These are phyloP conservation scores for Trinorchestia longiramus DNA, from an alignment of 1,140 invertebrate genomes.

Conservation along the genomic window DNA sequence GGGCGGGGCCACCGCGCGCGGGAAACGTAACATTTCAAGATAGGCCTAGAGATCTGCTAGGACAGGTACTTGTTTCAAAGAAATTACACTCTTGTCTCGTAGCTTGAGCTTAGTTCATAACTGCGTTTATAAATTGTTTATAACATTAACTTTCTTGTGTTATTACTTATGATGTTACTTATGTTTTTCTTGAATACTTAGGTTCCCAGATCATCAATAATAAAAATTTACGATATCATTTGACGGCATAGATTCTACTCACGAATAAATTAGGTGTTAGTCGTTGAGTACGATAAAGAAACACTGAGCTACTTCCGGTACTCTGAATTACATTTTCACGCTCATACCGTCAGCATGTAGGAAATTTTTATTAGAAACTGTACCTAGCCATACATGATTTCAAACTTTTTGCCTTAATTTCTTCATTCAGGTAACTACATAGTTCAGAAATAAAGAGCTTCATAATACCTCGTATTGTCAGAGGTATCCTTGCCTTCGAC, in stretches of 20 bases:
- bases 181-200: too few relatives aligned
- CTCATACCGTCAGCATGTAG: neutral
- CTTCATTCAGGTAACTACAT: too few relatives aligned
- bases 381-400: neutral
- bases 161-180: too few relatives aligned
- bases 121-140: too few relatives aligned
- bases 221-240: neutral
- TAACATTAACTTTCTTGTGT: too few relatives aligned
- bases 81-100: neutral
- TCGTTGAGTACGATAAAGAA: neutral
- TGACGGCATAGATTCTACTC: neutral
- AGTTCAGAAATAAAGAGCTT: neutral
- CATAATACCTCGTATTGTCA: neutral
- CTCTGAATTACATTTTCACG: neutral
- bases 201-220: neutral
- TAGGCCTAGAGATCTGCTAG: neutral
- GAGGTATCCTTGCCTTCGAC: neutral
- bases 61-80: neutral
- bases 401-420: neutral
- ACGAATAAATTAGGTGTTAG: neutral
- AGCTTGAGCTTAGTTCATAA: neutral
- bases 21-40: neutral
- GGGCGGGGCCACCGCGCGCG: too few relatives aligned
- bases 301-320: neutral
- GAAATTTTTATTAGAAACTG: neutral